Evolutionary conservation across 1,140 invertebrate species (phyloP), one percentile per base, ranked within the genome.

Genomic region (Pomacea maculata): DNA sequence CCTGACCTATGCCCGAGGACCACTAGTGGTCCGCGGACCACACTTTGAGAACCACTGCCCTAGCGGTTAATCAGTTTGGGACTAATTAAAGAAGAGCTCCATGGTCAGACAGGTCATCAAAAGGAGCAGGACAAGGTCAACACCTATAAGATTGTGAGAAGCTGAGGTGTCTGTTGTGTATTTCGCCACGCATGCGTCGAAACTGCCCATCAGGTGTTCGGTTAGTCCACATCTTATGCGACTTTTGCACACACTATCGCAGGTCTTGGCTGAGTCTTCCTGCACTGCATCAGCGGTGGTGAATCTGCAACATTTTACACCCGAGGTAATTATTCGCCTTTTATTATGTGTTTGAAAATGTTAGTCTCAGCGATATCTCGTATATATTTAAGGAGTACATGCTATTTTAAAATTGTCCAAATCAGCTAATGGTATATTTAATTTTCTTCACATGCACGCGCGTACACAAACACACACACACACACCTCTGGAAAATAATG

Each of bases 181-280:
- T 2, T 52, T 4, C 17, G 12, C 52, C n/a, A 52, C 52, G 52
- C 77, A 79, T 70, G 64, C 25, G 15, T 79, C 67, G n/a, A 71
- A 70, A n/a, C 29, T 52, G 21, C 14, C 11, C 25, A 17, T 52
- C 9, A 21, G 11, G 52, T 79, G 25, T 4, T 70, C 19, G 29
- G 19, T 57, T 52, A 73, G 71, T 5, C 79, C 79, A 52, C 79
- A 80, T n/a, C 64, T 29, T 64, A 80, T 80, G 17, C 57, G 45
- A 1, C 21, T 55, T 63, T 75, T n/a, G 72, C 79, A 80, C 9
- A 12, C 10, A 17, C 21, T 0, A 64, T 75, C 25, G 52, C 79
- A 80, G 7, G 14, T 73, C 52, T 52, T 15, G 67, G 67, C 67
- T 12, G 67, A 14, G 1, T 45, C 45, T 6, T 78, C 77, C 8